Conservation (phyloP, 2,113 vertebrate species). For the Amphiprion ocellaris region DNA sequence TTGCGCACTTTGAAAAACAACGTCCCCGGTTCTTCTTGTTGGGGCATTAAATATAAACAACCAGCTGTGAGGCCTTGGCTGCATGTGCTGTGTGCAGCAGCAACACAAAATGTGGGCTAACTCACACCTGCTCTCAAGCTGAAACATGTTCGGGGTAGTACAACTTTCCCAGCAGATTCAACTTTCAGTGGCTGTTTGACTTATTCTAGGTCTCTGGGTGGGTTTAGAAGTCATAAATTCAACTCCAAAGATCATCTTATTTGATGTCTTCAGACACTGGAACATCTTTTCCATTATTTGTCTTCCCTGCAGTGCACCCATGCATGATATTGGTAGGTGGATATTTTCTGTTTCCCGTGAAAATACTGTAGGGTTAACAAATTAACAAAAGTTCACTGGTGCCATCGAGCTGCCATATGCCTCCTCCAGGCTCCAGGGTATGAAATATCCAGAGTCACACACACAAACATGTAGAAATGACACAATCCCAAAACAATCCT, state of each 20-base stretch:
- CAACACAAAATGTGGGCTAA: slow-evolving; percentile 35
- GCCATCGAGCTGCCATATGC: slow-evolving; percentile 17
- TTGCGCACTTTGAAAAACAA: slow-evolving; percentile 30
- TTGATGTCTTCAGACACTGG: not conserved
- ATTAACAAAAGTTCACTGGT: slow-evolving; percentile 10
- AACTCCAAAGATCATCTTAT: not conserved
- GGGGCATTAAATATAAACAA: slow-evolving; percentile 51
- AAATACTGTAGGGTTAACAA: not conserved
- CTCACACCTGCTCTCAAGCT: slow-evolving; percentile 46
- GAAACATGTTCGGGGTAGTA: not conserved
- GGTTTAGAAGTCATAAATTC: not conserved
- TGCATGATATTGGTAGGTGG: not conserved
- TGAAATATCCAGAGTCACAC: slow-evolving; percentile 20
- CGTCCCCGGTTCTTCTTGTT: slow-evolving; percentile 17
- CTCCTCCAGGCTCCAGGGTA: slow-evolving; percentile 18
- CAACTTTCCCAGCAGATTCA: slow-evolving; percentile 7
- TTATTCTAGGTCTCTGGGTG: too few species aligned
- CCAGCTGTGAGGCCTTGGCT: slow-evolving; percentile 40
- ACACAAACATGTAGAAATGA: slow-evolving; percentile 21
- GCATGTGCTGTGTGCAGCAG: slow-evolving; percentile 9
- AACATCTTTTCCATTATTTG: not conserved
- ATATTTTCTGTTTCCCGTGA: not conserved
- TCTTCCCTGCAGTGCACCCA: not conserved
- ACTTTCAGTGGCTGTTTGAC: not conserved
- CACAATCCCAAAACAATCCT: slow-evolving; percentile 37